Conservation (phyloP, 2,888 invertebrate genomes). For the Tenthredo distinguenda region DNA sequence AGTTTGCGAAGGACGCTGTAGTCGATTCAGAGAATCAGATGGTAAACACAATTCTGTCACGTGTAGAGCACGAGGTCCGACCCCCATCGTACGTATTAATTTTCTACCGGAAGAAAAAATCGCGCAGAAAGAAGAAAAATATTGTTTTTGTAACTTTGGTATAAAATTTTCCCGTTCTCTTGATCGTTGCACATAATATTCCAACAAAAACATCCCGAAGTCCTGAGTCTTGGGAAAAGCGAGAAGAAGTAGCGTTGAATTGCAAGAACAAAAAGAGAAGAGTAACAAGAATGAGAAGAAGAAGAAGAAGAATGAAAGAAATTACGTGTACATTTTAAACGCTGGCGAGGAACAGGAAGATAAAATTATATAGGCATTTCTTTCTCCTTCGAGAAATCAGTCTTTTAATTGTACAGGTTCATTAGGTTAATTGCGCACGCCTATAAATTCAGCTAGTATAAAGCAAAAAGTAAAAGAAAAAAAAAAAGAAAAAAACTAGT, state of each 20-base stretch:
- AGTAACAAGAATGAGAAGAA: neutral
- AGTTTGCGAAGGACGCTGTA: neutral
- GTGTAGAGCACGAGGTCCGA: conserved; percentile 14
- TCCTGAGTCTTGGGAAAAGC: neutral
- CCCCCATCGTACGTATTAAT: neutral
- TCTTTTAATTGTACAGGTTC: neutral
- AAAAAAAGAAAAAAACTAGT: neutral
- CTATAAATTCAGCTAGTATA: neutral
- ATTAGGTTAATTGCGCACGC: neutral
- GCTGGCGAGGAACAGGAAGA: neutral
- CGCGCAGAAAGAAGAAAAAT: neutral
- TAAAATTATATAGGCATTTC: neutral
- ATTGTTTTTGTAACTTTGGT: too few species aligned
- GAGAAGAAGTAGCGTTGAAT: neutral
- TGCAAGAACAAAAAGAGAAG: neutral
- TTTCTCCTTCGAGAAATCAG: neutral
- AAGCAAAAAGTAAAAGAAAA: neutral
- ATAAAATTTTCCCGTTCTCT: too few species aligned
- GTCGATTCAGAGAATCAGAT: neutral
- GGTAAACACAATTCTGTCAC: neutral
- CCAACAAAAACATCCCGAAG: neutral
- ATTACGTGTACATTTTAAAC: neutral
- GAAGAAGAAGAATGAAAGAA: neutral
- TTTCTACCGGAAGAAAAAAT: neutral
- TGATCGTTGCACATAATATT: too few species aligned